These are phyloP conservation scores for Rotaria socialis DNA, from an alignment of 2,888 invertebrate species.

Conservation along the genomic window DNA sequence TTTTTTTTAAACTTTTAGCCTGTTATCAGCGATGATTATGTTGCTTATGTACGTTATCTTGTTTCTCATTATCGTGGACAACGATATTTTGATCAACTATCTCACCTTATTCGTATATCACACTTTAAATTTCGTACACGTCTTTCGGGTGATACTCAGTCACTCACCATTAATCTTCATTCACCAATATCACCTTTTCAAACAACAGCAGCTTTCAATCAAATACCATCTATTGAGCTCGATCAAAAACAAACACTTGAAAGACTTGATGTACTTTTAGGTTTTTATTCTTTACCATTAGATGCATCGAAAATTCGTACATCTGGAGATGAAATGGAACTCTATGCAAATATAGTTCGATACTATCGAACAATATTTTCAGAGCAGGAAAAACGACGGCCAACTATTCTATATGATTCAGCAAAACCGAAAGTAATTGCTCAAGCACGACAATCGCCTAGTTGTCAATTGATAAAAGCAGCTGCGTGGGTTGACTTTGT, in stretches of 20 bases:
- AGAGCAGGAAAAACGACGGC: conserved; percentile 53
- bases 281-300: not conserved
- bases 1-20: conserved; percentile 47
- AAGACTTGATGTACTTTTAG: not conserved
- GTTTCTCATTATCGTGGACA: conserved; percentile 55
- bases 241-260: conserved; percentile 33
- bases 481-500: conserved; percentile 56
- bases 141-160: not conserved
- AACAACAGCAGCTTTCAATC: not conserved
- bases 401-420: not conserved
- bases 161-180: not conserved
- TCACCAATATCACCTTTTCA: not conserved
- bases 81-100: conserved; percentile 55
- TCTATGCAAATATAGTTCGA: conserved; percentile 56
- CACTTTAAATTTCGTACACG: conserved; percentile 31
- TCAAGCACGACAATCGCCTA: not conserved
- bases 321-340: conserved; percentile 59
- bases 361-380: conserved; percentile 54
- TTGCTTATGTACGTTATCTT: conserved; percentile 58
- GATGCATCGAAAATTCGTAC: conserved; percentile 49
- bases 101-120: conserved; percentile 51
- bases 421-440: not conserved
- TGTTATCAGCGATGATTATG: conserved; percentile 55
- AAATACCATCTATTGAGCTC: not conserved
- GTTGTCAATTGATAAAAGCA: conserved; percentile 51